Base-by-base conservation (phyloP, 2,888 invertebrate species). In the Phasia obesa region DNA sequence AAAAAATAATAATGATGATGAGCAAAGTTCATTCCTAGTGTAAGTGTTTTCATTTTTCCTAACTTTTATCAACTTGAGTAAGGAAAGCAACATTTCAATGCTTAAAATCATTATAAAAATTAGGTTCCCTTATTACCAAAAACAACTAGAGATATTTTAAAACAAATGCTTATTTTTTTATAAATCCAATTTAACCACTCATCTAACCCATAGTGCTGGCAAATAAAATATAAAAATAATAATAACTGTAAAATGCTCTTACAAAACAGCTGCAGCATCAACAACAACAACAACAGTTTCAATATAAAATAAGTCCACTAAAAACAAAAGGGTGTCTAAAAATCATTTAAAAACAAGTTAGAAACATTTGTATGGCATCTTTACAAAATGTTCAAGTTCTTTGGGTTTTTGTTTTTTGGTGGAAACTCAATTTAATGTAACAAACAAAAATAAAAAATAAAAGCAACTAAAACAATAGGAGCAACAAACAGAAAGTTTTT, bases 331-430 rank as follows among this genome's bases (percentile, higher is more conserved):
- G 47, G 62, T 73, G 76, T 49, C 71, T 44, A 62, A 67, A 55
- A 64, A 73, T 73, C 84, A 84, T 67, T 80, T 69, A 70, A 71
- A 38, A 71, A 57, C 71, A 57, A 79, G 49, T 51, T 73, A 51
- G n/a, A 79, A 67, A 65, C 60, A 51, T 49, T 80, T 73, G 23
- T 67, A 60, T 49, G 65, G 55, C 75, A 62, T 71, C 47, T 71
- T 70, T 47, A 49, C 64, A 35, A 67, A 74, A 69, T 69, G 55
- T 47, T 70, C 44, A 62, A 62, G 35, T 60, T 62, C 23, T 49
- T 17, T 4, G 19, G 21, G 1, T 51, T 15, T 13, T 44, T 21
- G n/a, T 19, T 21, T 31, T 67, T 65, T 49, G n/a, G 1, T 57
- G 19, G 49, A 67, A 76, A 69, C 42, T 69, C 31, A 31, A 76